phyloP scores from a whole-genome alignment of 2,888 invertebrate genomes.

The Eristalinus aeneus region DNA sequence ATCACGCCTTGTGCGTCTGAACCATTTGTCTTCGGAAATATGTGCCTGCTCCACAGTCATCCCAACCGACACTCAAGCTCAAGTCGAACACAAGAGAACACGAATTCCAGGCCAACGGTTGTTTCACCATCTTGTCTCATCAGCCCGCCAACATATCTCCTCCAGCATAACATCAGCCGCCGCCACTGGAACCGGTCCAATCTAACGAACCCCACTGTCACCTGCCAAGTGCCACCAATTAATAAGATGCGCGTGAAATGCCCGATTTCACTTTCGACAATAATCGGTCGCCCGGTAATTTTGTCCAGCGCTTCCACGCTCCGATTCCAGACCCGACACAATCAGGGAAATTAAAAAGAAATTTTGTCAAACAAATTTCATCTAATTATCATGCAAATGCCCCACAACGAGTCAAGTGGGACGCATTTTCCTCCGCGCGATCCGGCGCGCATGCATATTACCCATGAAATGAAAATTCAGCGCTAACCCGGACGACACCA shows the following conservation, averaged over 20 bases:
- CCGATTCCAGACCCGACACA: slow-evolving; percentile 18
- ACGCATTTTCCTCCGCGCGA: slow-evolving; percentile 5
- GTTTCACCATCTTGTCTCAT: neutral
- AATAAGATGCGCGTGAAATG: slow-evolving; percentile 30
- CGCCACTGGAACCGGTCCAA: neutral
- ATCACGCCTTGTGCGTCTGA: neutral
- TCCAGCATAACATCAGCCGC: neutral
- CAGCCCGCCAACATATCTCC: neutral
- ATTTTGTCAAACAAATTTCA: slow-evolving; percentile 66
- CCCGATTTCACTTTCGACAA: slow-evolving; percentile 41
- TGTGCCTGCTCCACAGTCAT: neutral
- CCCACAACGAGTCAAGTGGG: neutral
- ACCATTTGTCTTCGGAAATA: neutral
- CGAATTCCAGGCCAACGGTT: neutral
- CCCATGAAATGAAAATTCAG: slow-evolving; percentile 31
- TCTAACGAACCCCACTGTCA: neutral
- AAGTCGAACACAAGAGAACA: neutral
- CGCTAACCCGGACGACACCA: slow-evolving; percentile 15
- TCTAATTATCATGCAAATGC: slow-evolving; percentile 67
- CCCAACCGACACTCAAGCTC: neutral
- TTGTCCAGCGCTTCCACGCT: slow-evolving; percentile 20
- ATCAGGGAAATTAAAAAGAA: slow-evolving; percentile 39
- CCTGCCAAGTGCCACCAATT: neutral
- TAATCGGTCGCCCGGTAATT: slow-evolving; percentile 24
- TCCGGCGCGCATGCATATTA: slow-evolving; percentile 6